Percentiles rank a stretch among this genome's conserved stretches.
phyloP scores from a whole-genome alignment of 2,113 vertebrate species.

The Pedionomus torquatus region DNA sequence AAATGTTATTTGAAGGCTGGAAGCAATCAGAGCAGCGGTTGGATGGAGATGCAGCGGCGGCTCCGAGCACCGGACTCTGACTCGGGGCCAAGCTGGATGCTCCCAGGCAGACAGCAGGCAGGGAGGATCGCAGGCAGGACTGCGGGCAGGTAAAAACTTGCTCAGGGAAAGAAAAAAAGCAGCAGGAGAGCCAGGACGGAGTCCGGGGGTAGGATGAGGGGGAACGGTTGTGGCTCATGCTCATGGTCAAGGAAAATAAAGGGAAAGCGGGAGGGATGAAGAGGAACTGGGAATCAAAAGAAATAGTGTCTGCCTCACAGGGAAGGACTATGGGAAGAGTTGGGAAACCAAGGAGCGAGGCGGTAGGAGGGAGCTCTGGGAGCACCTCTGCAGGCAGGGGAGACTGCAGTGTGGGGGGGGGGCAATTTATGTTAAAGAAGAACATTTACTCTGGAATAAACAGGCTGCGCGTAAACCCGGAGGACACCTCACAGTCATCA shows the following conservation, averaged over 20 bases:
- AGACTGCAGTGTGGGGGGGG: background rate
- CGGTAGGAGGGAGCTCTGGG: background rate
- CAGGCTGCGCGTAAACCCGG: background rate
- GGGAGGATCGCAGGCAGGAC: background rate
- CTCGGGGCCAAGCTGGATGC: background rate
- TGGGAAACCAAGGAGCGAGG: background rate
- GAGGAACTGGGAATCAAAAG: background rate
- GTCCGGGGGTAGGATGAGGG: background rate
- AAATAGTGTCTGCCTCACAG: fast-evolving
- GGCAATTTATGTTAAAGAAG: background rate
- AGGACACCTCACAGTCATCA: background rate
- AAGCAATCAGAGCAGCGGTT: background rate
- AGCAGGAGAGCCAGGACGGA: background rate
- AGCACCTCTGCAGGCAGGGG: background rate
- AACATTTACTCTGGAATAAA: background rate
- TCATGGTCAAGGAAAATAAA: fast-evolving
- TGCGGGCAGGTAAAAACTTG: background rate
- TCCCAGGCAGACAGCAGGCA: background rate
- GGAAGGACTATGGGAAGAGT: background rate
- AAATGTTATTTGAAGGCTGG: background rate
- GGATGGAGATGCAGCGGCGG: background rate
- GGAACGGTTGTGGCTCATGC: background rate
- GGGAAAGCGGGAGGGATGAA: background rate
- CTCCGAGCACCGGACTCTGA: background rate
- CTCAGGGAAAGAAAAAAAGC: background rate